A percentile compares a stretch with the other conserved stretches of the same genome.
These are phyloP conservation scores for Micromys minutus DNA, from an alignment of 2,113 vertebrate genomes.

Conservation along the genomic window DNA sequence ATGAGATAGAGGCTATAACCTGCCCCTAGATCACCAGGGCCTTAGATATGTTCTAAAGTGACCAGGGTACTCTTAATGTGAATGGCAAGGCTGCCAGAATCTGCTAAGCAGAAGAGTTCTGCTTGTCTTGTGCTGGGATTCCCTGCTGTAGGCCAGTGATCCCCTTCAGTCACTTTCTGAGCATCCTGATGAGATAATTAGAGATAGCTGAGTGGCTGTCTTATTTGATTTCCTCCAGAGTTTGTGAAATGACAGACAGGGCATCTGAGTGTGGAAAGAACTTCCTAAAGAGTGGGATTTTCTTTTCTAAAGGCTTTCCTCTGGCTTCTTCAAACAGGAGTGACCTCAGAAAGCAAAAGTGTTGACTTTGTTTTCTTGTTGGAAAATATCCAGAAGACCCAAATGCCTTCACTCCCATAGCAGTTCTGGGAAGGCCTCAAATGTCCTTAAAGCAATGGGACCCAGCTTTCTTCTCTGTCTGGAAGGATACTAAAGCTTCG, in stretches of 20 bases:
- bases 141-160: not conserved
- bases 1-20: too few species aligned
- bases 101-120: not conserved
- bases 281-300: conserved; percentile 17
- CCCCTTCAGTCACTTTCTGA: conserved; percentile 29
- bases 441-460: not conserved
- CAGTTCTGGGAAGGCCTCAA: conserved; percentile 46
- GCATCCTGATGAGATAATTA: conserved; percentile 74
- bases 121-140: not conserved
- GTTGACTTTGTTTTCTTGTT: conserved; percentile 73
- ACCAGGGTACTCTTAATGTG: not conserved
- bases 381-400: conserved; percentile 55
- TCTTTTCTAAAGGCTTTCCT: conserved; percentile 58
- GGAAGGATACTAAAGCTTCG: not conserved
- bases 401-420: conserved; percentile 55
- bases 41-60: not conserved
- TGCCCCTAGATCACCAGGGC: not conserved
- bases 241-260: conserved; percentile 68
- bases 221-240: conserved; percentile 76
- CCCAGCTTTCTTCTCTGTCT: not conserved
- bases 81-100: not conserved
- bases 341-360: conserved; percentile 71
- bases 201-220: conserved; percentile 65
- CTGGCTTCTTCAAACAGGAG: conserved; percentile 52
- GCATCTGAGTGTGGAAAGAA: conserved; percentile 62